Evolutionary conservation across 2,113 vertebrate species (phyloP), one percentile per base, ranked within the genome.

Genomic region (Microtus pennsylvanicus): DNA sequence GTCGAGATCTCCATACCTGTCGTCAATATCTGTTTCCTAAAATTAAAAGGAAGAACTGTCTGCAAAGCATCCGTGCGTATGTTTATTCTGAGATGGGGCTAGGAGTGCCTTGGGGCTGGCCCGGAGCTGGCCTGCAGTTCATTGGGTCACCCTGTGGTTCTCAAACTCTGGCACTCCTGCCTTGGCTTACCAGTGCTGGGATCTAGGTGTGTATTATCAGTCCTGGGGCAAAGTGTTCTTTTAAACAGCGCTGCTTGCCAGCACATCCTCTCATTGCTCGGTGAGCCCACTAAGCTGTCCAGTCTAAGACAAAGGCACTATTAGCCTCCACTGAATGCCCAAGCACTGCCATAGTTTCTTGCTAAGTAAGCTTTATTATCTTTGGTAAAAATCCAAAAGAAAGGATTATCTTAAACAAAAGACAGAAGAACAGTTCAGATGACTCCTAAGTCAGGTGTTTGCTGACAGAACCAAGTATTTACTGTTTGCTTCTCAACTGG

Each of bases 21-120:
- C 99, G 38, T 99, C 99, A 67, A 98, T 98, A 96, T 99, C 99
- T 30, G 98, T 98, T 97, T 99, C 99, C 99, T 99, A 97, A 89
- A 87, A 96, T 75, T 63, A 93, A 61, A 90, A 91, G 86, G 22
- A 58, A 91, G 92, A 91, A 95, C 94, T 58, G 90, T 72, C 97
- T 94, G 58, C 28, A 78, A 92, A 89, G 91, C n/a, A 67, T 38
- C 50, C 11, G 65, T 87, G 65, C 5, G 13, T 76, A 21, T 28
- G 22, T 74, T 28, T 88, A 24, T 74, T 72, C 38, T 55, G 67
- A 55, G 35, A 26, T 7, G 22, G 12, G 35, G 42, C 13, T 52
- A 11, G 1, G 45, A 24, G 67, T 13, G 35, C 21, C 12, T 19
- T 5, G 19, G 19, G 19, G 19, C 19, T 58, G 58, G 58, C 58